Conservation (phyloP, 2,888 invertebrate species). For the Malthinus seriepunctatus region DNA sequence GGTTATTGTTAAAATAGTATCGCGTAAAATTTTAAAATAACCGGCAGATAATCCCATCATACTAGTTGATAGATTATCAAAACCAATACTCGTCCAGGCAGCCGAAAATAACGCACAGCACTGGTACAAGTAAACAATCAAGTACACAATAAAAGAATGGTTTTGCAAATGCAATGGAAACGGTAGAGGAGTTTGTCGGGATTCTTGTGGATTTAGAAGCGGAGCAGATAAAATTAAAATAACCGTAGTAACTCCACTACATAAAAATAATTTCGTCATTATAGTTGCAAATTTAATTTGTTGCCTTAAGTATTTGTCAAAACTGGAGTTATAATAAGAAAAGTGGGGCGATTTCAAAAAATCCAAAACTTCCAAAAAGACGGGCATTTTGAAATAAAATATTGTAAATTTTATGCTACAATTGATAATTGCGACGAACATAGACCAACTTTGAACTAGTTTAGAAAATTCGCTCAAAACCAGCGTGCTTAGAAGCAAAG, state of each 20-base stretch:
- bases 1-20: slow-evolving; percentile 29
- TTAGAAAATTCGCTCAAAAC: slow-evolving; percentile 11
- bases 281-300: slow-evolving; percentile 7
- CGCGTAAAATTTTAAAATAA: slow-evolving; percentile 38
- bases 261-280: slow-evolving; percentile 13
- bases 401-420: slow-evolving; percentile 18
- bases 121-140: slow-evolving; percentile 12
- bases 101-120: slow-evolving; percentile 28
- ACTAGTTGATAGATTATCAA: slow-evolving; percentile 39
- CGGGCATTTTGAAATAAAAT: slow-evolving; percentile 13
- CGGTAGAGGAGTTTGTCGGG: slow-evolving; percentile 12
- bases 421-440: slow-evolving; percentile 18
- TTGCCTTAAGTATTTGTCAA: slow-evolving; percentile 10
- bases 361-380: slow-evolving; percentile 17
- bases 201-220: not conserved
- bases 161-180: slow-evolving; percentile 13
- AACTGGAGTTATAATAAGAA: slow-evolving; percentile 12
- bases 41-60: slow-evolving; percentile 37
- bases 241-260: slow-evolving; percentile 14
- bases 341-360: slow-evolving; percentile 19
- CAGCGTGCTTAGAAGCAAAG: slow-evolving; percentile 11
- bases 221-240: slow-evolving; percentile 9
- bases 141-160: slow-evolving; percentile 5
- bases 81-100: slow-evolving; percentile 35
- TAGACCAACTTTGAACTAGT: slow-evolving; percentile 15